Conservation (phyloP, 37 sponge, comb jelly and placozoan species). For the Halichondria panicea region DNA sequence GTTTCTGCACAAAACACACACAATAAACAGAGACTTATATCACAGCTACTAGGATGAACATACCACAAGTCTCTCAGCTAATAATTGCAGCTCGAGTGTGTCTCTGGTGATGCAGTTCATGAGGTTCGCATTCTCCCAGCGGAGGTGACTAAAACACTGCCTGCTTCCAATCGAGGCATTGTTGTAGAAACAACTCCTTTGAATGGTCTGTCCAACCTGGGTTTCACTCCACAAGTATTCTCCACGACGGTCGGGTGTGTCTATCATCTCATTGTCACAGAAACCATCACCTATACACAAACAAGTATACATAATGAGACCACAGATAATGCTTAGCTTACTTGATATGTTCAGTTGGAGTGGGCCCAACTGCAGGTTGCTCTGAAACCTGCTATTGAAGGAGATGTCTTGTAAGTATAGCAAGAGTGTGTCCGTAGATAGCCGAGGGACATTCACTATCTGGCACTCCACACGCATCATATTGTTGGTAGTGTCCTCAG, state of each 20-base stretch:
- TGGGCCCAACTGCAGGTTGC: not conserved
- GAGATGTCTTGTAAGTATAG: no score
- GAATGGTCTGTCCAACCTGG: not conserved
- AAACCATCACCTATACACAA: slow-evolving; percentile 16
- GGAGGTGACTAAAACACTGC: not conserved
- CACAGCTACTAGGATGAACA: not conserved
- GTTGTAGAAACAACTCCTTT: not conserved
- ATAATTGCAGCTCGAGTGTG: not conserved
- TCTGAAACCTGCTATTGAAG: no score
- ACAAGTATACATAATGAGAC: not conserved
- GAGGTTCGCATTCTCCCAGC: not conserved
- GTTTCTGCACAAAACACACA: not conserved
- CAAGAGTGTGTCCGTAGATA: no score
- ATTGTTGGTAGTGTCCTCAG: not conserved
- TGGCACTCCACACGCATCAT: not conserved
- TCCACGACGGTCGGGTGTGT: slow-evolving; percentile 22
- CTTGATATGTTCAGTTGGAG: not conserved
- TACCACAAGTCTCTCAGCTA: not conserved
- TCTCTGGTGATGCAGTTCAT: not conserved
- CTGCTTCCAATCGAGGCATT: not conserved
- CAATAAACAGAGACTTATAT: not conserved
- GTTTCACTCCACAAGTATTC: slow-evolving; percentile 29
- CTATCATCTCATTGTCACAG: slow-evolving; percentile 22
- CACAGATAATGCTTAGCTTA: not conserved
- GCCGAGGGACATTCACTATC: not conserved